phyloP scores from a whole-genome alignment of 2,797 vertebrate genomes.

The Hyperoplus lanceolatus region DNA sequence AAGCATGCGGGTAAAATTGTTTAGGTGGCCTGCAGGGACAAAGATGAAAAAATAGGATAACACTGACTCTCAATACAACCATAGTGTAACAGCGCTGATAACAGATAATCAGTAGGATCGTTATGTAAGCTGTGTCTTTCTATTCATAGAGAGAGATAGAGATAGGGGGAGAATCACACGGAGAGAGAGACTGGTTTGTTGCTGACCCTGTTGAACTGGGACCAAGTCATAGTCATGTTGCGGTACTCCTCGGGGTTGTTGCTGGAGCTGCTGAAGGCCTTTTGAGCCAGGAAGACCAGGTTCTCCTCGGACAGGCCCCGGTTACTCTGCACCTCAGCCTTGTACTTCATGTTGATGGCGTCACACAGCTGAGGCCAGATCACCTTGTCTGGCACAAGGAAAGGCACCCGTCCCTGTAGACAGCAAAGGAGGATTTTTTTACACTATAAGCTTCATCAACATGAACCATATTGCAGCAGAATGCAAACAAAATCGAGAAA shows the following conservation, averaged over 20 bases:
- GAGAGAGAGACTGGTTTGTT: not conserved
- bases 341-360: slow-evolving; percentile 98
- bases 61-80: not conserved
- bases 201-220: slow-evolving; percentile 96
- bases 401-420: slow-evolving; percentile 93
- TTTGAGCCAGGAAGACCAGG: slow-evolving; percentile 96
- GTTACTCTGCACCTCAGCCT: slow-evolving; percentile 96
- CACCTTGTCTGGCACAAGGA: slow-evolving; percentile 95
- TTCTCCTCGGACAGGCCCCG: slow-evolving; percentile 96
- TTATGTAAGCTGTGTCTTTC: not conserved
- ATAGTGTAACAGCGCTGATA: slow-evolving; percentile 16
- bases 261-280: slow-evolving; percentile 91
- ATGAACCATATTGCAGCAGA: not conserved
- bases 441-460: not conserved
- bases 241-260: slow-evolving; percentile 93
- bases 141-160: not conserved
- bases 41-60: slow-evolving; percentile 28
- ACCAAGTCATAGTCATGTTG: slow-evolving; percentile 96
- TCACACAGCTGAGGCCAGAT: slow-evolving; percentile 97
- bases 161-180: not conserved
- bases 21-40: slow-evolving; percentile 16
- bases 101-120: slow-evolving; percentile 4
- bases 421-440: slow-evolving; percentile 15
- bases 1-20: slow-evolving; percentile 13
- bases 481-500: not conserved